Percentiles rank a stretch among this genome's conserved stretches.
Conservation (phyloP, 2,113 vertebrate species). For the Microtus montanus region DNA sequence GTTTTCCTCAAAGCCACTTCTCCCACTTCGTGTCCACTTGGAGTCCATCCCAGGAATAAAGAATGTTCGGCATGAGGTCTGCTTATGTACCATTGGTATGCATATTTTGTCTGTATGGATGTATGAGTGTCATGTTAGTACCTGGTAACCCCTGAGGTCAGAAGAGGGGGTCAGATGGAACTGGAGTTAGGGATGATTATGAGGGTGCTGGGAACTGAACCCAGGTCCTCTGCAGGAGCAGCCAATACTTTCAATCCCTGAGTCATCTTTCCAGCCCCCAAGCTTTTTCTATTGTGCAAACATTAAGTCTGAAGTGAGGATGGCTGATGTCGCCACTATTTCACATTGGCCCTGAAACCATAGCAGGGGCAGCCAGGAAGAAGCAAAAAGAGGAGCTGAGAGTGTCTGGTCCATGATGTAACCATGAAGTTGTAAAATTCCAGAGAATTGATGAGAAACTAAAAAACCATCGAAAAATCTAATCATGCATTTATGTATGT, state of each 20-base stretch:
- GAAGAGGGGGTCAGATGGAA: no score
- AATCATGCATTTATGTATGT: neutral
- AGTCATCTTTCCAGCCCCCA: neutral
- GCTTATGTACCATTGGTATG: neutral
- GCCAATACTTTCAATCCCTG: neutral
- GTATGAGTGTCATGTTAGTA: neutral
- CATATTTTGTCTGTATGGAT: neutral
- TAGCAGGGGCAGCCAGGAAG: neutral
- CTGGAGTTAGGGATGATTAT: neutral
- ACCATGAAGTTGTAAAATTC: neutral
- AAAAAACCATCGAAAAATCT: neutral
- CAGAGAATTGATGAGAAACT: neutral
- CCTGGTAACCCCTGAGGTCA: neutral
- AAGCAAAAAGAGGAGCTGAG: neutral
- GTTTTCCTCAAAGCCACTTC: neutral
- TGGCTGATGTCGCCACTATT: rapidly evolving
- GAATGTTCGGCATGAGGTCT: neutral
- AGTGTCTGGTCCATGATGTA: neutral
- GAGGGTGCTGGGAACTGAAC: neutral
- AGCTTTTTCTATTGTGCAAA: neutral
- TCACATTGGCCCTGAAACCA: rapidly evolving
- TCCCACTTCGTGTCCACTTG: no score
- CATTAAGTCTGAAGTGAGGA: neutral
- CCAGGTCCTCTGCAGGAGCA: neutral
- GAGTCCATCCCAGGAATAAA: neutral